phyloP scores from a whole-genome alignment of 2,797 vertebrate genomes.

The Anomalospiza imberbis region DNA sequence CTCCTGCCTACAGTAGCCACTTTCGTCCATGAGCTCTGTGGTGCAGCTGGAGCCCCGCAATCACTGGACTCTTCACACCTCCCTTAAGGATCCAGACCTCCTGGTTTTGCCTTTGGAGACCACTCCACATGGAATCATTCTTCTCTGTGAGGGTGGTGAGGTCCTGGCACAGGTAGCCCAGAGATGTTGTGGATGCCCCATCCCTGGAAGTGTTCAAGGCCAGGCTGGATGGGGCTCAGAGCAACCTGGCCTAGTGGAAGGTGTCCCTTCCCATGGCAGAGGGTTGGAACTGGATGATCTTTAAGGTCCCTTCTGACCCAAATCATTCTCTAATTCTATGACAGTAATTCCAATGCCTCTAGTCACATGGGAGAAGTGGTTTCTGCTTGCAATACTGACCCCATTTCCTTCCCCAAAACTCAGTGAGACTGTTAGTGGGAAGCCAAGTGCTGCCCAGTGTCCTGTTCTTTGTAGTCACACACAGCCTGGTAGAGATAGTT shows the following conservation, averaged over 20 bases:
- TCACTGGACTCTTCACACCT: rapidly evolving
- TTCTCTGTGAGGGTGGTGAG: background rate
- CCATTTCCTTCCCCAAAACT: conserved; percentile 5
- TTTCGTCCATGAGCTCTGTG: background rate
- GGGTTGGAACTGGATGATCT: background rate
- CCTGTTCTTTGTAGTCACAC: background rate
- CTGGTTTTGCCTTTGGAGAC: background rate
- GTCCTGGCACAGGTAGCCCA: background rate
- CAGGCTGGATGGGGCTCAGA: background rate
- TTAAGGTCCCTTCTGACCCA: background rate
- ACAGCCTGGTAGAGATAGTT: rapidly evolving
- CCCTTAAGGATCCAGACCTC: background rate
- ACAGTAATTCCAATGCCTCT: background rate
- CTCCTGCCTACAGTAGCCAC: background rate
- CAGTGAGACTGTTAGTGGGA: background rate
- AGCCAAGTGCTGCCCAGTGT: background rate
- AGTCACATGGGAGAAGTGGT: background rate
- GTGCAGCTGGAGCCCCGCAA: background rate
- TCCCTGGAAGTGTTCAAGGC: background rate
- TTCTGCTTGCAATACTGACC: rapidly evolving
- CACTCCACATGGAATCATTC: rapidly evolving
- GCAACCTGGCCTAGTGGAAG: background rate
- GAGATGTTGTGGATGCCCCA: rapidly evolving
- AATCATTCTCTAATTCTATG: background rate
- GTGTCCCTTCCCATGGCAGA: background rate